Base-by-base conservation (phyloP, 2,113 vertebrate genomes). In the Sylvietta virens region DNA sequence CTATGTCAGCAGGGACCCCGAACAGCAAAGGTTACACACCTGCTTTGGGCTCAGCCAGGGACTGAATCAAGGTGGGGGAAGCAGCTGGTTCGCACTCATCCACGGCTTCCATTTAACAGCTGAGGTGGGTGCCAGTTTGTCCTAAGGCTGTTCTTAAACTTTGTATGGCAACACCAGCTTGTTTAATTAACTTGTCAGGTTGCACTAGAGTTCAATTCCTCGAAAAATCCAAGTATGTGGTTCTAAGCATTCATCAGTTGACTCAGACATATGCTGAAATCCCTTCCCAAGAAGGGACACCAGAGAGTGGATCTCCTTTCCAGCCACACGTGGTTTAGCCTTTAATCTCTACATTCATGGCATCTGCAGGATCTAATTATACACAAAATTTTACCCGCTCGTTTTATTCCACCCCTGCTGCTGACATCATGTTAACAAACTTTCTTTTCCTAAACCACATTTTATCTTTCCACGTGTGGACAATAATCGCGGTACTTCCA, bases 401-500 rank as follows among this genome's bases (percentile, higher is more conserved):
- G 2, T 9, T 64, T 76, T 47, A 58, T 23, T 42, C 44, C 17
- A 51, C 4, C 66, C 44, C 67, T 18, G 13, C 39, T 54, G 21
- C 11, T 22, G 13, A 24, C 13, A 28, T 1, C 45, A 45, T 1
- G 6, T 21, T 30, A 69, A 30, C 26, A 47, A 54, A 33, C 48
- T 11, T 40, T 27, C 7, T 39, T n/a, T 37, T 35, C 26, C 35
- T n/a, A 37, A 61, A 47, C 5, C 10, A 20, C 23, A 5, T 15
- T 66, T 42, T 9, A 20, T 11, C 31, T 24, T 56, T 17, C 62
- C 28, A 6, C 0, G 10, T 1, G 11, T 0, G 20, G 31, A 19
- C 24, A 35, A 11, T 0, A 15, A 7, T 13, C 1, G 1, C 0
- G 5, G 12, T 8, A 26, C 53, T 56, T 28, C 51, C 42, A 19